Evolutionary conservation across 35 echinoderm and acorn worm species (phyloP).

Genomic region (Lytechinus variegatus): DNA sequence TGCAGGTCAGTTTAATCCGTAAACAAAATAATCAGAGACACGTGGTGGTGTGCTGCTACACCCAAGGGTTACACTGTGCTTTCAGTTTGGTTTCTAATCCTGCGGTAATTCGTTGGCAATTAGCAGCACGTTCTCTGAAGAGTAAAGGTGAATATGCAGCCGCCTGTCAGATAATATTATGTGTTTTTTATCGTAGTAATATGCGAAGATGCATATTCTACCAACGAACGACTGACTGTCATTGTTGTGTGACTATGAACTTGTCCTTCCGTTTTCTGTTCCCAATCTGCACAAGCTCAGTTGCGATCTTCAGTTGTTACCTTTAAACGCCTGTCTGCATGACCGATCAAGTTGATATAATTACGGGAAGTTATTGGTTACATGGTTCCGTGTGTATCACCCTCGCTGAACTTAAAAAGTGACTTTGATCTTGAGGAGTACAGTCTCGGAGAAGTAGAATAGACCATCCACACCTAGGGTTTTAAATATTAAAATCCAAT

Average conservation of each 20-base stretch:
- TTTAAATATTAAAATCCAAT: too few species aligned
- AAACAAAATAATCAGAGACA: not conserved
- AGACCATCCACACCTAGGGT: not conserved
- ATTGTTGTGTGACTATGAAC: not conserved
- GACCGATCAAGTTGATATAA: not conserved
- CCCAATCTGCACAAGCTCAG: not conserved
- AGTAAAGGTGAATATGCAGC: not conserved
- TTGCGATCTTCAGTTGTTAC: not conserved
- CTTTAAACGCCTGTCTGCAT: not conserved
- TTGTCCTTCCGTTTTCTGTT: not conserved
- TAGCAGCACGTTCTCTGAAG: not conserved
- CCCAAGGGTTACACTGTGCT: not conserved
- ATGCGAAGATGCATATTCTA: not conserved
- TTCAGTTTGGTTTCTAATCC: not conserved
- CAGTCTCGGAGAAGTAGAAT: not conserved
- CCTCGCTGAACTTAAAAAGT: not conserved
- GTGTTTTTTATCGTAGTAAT: not conserved
- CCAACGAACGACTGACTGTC: not conserved
- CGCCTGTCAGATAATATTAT: not conserved
- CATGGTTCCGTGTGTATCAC: not conserved
- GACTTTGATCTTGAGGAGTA: not conserved
- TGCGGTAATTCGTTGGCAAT: not conserved
- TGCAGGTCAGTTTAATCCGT: not conserved
- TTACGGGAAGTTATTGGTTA: constrained; percentile 18
- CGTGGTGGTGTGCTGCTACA: not conserved